Evolutionary conservation across 2,888 invertebrate species (phyloP).

Genomic region (Tromatobia lineatoria): DNA sequence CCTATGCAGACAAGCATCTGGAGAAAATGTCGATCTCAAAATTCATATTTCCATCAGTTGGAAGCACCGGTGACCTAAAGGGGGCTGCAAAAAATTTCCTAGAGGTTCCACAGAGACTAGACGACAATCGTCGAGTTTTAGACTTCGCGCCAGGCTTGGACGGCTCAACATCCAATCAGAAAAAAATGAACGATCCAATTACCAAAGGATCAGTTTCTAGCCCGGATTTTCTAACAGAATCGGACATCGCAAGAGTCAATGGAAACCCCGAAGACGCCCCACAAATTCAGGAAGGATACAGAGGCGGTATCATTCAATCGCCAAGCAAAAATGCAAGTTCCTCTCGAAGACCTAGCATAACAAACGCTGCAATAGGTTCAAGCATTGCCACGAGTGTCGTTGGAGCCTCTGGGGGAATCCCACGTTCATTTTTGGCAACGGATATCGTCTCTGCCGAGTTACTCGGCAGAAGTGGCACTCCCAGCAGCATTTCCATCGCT

Average conservation of each 20-base stretch:
- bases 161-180: neutral
- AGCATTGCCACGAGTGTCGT: conserved; percentile 81
- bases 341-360: conserved; percentile 79
- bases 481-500: conserved; percentile 69
- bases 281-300: neutral
- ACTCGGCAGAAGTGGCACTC: conserved; percentile 76
- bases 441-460: conserved; percentile 67
- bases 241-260: neutral
- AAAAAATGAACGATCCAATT: neutral
- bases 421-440: conserved; percentile 71
- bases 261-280: neutral
- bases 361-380: conserved; percentile 81
- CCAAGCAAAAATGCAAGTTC: conserved; percentile 28
- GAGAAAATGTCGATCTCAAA: conserved; percentile 56
- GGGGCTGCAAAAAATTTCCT: conserved; percentile 8
- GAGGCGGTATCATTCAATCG: neutral
- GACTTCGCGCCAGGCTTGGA: conserved; percentile 8
- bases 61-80: neutral
- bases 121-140: conserved; percentile 31
- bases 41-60: conserved; percentile 51
- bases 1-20: conserved; percentile 11
- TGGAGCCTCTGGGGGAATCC: conserved; percentile 76
- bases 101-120: conserved; percentile 32
- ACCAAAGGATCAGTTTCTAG: conserved; percentile 59
- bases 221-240: conserved; percentile 49